phyloP scores from a whole-genome alignment of 2,113 vertebrate species.

The Megaceryle torquata region DNA sequence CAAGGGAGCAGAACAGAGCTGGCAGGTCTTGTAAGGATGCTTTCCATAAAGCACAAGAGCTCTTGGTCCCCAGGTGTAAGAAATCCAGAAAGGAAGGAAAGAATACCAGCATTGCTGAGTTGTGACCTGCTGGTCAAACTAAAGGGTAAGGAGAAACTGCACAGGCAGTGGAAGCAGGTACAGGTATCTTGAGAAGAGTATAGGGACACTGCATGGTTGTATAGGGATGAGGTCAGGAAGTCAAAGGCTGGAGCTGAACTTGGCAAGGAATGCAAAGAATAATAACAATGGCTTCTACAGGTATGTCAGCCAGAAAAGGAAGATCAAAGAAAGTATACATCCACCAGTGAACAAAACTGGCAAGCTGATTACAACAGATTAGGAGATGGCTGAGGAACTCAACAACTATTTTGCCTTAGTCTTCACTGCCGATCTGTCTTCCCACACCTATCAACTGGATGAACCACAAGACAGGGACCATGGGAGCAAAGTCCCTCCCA shows the following conservation, averaged over 20 bases:
- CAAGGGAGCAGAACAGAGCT: neutral
- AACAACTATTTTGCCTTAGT: neutral
- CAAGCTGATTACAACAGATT: neutral
- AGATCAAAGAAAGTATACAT: neutral
- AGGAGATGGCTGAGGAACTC: neutral
- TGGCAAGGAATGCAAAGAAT: neutral
- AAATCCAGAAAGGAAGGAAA: neutral
- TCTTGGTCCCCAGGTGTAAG: fast-evolving
- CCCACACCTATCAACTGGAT: neutral
- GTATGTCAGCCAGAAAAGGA: neutral
- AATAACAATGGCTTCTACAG: neutral
- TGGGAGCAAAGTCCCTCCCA: neutral
- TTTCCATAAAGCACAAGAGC: neutral
- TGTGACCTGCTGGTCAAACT: neutral
- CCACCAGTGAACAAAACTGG: fast-evolving
- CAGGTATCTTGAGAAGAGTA: neutral
- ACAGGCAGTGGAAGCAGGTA: neutral
- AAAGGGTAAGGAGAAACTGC: neutral
- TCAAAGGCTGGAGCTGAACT: neutral
- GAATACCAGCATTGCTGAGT: neutral
- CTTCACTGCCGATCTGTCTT: neutral
- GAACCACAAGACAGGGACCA: neutral
- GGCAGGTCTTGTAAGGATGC: neutral
- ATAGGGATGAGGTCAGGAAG: neutral
- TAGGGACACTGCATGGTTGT: neutral